phyloP scores from a whole-genome alignment of 92 coral and sea anemone species.

The Bergia puertoricense region DNA sequence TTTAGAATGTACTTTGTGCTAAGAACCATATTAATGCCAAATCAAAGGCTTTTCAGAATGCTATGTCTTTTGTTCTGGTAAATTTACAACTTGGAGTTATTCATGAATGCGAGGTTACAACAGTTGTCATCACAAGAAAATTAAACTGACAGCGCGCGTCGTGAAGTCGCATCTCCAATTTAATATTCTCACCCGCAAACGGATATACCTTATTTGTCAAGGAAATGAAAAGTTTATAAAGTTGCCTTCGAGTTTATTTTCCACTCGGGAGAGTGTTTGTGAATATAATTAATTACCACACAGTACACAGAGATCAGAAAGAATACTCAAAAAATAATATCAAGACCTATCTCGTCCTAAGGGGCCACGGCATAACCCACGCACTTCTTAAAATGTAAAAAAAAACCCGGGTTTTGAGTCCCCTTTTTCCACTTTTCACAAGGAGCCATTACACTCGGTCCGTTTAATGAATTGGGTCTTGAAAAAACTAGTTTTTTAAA shows the following conservation, averaged over 20 bases:
- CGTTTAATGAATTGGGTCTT: not conserved
- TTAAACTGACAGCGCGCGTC: not conserved
- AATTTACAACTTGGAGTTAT: not conserved
- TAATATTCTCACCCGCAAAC: not conserved
- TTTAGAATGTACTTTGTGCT: too few relatives aligned
- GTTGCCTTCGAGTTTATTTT: constrained; percentile 35
- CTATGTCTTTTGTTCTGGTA: not conserved
- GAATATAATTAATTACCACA: not conserved
- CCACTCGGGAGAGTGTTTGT: constrained; percentile 11
- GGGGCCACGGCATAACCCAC: not conserved
- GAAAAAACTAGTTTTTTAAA: not conserved
- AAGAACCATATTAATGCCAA: not conserved
- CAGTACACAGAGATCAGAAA: not conserved
- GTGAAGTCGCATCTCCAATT: constrained; percentile 11
- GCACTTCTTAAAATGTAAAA: not conserved
- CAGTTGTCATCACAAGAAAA: constrained; percentile 12
- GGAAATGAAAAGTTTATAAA: constrained; percentile 46
- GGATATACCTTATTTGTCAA: constrained; percentile 1
- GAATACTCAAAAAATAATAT: not conserved
- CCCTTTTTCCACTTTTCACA: too few relatives aligned
- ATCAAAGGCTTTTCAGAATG: not conserved
- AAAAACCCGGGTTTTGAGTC: not conserved
- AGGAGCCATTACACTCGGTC: not conserved
- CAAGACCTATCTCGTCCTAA: not conserved
- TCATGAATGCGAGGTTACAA: not conserved